Conservation (phyloP, 2,888 invertebrate species). For the Pterostichus niger region DNA sequence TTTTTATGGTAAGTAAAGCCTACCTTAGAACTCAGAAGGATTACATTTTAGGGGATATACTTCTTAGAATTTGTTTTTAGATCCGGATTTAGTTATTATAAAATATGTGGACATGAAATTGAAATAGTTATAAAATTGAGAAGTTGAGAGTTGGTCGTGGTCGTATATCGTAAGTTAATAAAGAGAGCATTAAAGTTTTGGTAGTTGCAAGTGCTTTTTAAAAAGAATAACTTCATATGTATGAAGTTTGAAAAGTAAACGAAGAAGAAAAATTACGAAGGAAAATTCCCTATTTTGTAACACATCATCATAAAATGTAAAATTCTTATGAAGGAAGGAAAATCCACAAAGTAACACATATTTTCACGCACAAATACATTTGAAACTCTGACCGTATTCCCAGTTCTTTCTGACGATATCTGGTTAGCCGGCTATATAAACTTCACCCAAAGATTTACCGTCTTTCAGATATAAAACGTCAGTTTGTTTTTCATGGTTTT, state of each 20-base stretch:
- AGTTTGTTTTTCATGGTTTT: constrained; percentile 71
- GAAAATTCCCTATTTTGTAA: neutral
- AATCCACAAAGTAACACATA: constrained; percentile 36
- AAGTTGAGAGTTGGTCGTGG: too few species aligned
- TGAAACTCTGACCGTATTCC: constrained; percentile 36
- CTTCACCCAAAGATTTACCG: constrained; percentile 73
- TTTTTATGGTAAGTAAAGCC: too few species aligned
- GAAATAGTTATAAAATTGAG: too few species aligned
- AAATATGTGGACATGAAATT: too few species aligned
- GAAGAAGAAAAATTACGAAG: neutral
- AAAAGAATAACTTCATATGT: neutral
- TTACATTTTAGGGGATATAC: too few species aligned
- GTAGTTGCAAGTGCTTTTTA: too few species aligned
- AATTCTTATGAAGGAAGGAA: constrained; percentile 19
- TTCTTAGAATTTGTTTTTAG: too few species aligned
- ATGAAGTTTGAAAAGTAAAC: neutral
- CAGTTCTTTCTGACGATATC: constrained; percentile 66
- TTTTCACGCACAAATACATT: constrained; percentile 47
- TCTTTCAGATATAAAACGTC: constrained; percentile 73
- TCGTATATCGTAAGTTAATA: too few species aligned
- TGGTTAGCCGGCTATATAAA: constrained; percentile 70
- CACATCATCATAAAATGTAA: constrained; percentile 36
- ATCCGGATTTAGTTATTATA: too few species aligned
- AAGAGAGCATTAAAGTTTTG: too few species aligned
- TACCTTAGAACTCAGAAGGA: too few species aligned